Conservation (phyloP, 2,797 vertebrate species). For the Bradypus variegatus region DNA sequence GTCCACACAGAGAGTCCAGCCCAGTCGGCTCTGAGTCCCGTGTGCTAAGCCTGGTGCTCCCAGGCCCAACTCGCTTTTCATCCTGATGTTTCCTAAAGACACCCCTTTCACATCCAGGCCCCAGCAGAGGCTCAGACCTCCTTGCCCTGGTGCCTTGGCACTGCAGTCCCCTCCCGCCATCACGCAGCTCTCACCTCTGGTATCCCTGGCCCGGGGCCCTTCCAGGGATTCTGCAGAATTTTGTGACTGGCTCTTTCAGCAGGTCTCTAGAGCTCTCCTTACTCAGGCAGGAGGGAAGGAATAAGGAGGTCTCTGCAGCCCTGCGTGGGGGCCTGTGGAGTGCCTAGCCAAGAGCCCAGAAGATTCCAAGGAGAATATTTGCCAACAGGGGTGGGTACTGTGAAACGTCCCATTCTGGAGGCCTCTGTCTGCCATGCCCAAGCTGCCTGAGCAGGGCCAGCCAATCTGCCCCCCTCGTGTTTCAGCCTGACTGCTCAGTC, state of each 20-base stretch:
- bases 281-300: not conserved
- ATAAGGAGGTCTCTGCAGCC: not conserved
- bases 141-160: no score
- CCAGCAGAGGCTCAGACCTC: no score
- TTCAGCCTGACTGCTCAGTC: not conserved
- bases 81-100: no score
- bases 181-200: no score
- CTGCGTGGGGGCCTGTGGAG: not conserved
- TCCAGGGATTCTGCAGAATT: no score
- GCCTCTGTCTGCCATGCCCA: not conserved
- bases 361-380: fast-evolving
- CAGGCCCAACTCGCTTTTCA: no score
- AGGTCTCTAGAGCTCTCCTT: not conserved
- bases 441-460: fast-evolving
- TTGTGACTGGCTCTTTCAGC: not conserved
- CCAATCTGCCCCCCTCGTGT: fast-evolving
- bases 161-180: no score
- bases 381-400: not conserved
- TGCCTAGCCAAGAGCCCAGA: not conserved
- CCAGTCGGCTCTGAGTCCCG: no score
- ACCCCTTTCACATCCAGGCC: no score
- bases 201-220: no score
- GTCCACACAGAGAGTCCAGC: no score
- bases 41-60: no score
- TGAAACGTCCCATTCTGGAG: fast-evolving